These are phyloP conservation scores for Tangachromis dhanisi DNA, from an alignment of 2,113 vertebrate species.

Conservation along the genomic window DNA sequence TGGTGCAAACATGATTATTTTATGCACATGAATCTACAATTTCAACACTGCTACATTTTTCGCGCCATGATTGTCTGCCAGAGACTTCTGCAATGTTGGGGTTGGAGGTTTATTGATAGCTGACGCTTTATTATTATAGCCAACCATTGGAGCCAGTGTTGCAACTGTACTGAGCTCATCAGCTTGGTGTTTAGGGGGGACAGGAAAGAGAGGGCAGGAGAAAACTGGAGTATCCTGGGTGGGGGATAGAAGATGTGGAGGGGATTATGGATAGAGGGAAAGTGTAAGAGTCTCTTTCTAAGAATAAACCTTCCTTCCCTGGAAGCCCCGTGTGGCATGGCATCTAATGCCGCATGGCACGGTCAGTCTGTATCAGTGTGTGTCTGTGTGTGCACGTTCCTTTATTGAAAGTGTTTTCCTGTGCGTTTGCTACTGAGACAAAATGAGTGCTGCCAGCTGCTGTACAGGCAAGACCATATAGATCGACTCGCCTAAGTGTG, in stretches of 20 bases:
- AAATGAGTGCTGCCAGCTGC: neutral
- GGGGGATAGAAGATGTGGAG: neutral
- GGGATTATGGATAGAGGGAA: neutral
- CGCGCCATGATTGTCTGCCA: neutral
- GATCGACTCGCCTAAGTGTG: neutral
- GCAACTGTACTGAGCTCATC: neutral
- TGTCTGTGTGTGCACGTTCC: neutral
- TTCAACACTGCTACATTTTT: neutral
- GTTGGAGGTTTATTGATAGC: neutral
- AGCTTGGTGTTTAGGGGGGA: neutral
- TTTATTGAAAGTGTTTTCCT: neutral
- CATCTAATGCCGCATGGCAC: neutral
- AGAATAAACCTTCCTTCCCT: conserved; percentile 49
- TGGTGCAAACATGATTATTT: neutral
- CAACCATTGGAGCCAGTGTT: neutral
- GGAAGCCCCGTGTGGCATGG: conserved; percentile 15
- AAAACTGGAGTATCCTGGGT: neutral
- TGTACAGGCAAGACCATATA: neutral
- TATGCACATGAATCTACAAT: neutral
- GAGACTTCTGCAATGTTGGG: neutral
- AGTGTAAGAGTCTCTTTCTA: conserved; percentile 49
- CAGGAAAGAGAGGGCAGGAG: neutral
- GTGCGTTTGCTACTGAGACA: neutral
- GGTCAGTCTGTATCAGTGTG: neutral
- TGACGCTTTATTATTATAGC: neutral